Percentiles rank a stretch among this genome's conserved stretches.
Conservation (phyloP, 2,113 vertebrate genomes). For the Anhinga anhinga region DNA sequence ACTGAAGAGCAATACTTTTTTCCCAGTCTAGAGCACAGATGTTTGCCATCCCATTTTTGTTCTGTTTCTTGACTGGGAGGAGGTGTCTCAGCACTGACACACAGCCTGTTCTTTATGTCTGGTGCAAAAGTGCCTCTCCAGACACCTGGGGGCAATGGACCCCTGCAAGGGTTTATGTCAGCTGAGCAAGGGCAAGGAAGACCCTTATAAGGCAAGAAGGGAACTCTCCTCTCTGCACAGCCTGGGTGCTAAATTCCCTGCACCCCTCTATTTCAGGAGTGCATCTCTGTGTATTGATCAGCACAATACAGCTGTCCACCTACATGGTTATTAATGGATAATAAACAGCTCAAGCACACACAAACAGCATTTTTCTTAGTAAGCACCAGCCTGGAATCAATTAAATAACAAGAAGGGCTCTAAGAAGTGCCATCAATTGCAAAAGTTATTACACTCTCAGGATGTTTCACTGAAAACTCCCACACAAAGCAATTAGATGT, state of each 20-base stretch:
- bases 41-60: not conserved
- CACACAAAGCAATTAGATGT: not conserved
- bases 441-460: not conserved
- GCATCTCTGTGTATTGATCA: not conserved
- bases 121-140: fast-evolving
- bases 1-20: not conserved
- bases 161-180: not conserved
- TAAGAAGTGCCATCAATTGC: not conserved
- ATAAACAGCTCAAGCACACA: not conserved
- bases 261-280: not conserved
- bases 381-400: constrained; percentile 3
- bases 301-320: not conserved
- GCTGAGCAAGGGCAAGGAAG: not conserved
- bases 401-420: constrained; percentile 2
- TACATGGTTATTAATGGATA: not conserved
- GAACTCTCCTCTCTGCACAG: not conserved
- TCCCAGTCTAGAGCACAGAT: fast-evolving
- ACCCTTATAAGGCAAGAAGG: not conserved
- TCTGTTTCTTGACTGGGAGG: not conserved
- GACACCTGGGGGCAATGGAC: fast-evolving
- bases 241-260: not conserved
- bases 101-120: not conserved
- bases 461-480: constrained; percentile 3
- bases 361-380: constrained; percentile 12
- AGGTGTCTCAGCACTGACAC: not conserved